phyloP scores from a whole-genome alignment of 2,888 invertebrate genomes.

The Hydrotaea cyrtoneurina region DNA sequence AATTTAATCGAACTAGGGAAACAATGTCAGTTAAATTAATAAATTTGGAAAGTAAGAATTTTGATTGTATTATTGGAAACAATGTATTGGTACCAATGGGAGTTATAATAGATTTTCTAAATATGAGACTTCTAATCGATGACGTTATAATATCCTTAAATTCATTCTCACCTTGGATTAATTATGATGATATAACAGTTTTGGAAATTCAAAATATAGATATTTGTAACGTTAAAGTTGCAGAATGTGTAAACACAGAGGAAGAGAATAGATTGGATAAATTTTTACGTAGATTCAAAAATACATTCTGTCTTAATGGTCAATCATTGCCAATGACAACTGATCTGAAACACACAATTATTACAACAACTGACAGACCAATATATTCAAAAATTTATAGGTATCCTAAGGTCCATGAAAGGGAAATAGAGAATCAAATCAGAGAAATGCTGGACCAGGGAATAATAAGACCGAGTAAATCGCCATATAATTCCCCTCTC shows the following conservation, averaged over 20 bases:
- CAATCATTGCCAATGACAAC: slow-evolving; percentile 16
- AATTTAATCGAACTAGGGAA: slow-evolving; percentile 36
- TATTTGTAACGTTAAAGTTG: not conserved
- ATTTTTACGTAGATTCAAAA: not conserved
- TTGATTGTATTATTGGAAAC: slow-evolving; percentile 36
- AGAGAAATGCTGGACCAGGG: not conserved
- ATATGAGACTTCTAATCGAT: slow-evolving; percentile 12
- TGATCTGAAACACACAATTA: not conserved
- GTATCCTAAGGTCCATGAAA: slow-evolving; percentile 4
- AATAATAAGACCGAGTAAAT: slow-evolving; percentile 11
- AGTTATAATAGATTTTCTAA: slow-evolving; percentile 17
- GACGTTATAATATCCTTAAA: not conserved
- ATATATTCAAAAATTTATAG: not conserved
- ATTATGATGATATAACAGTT: slow-evolving; percentile 21
- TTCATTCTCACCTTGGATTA: not conserved
- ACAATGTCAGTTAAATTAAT: slow-evolving; percentile 28
- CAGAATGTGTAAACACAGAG: slow-evolving; percentile 3
- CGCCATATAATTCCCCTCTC: not conserved
- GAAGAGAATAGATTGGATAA: slow-evolving; percentile 24
- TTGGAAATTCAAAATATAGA: slow-evolving; percentile 11
- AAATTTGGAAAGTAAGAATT: slow-evolving; percentile 6
- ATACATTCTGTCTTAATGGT: not conserved
- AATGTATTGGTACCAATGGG: slow-evolving; percentile 20
- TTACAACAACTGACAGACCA: slow-evolving; percentile 20
- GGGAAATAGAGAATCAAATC: slow-evolving; percentile 8